Conservation (phyloP, 2,888 invertebrate genomes). For the Leptura quadrifasciata region DNA sequence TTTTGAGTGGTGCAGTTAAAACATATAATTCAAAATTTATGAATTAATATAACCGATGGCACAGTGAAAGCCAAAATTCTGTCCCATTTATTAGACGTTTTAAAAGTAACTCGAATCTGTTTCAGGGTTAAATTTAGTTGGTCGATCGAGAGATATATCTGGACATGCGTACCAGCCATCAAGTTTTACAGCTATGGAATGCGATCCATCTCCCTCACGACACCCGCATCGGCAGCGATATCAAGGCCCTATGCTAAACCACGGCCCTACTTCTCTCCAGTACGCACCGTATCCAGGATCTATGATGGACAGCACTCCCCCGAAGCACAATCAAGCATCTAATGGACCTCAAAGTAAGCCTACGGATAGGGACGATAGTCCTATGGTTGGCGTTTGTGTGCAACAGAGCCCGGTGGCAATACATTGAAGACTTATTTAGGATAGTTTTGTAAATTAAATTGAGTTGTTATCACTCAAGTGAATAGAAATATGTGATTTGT, state of each 20-base stretch:
- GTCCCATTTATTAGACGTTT: too few relatives aligned
- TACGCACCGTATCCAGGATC: constrained; percentile 71
- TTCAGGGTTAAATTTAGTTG: constrained; percentile 74
- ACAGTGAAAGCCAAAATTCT: too few relatives aligned
- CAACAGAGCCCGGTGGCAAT: constrained; percentile 96
- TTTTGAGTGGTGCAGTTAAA: too few relatives aligned
- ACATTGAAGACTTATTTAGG: constrained; percentile 76
- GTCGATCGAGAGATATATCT: constrained; percentile 71
- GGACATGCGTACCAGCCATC: constrained; percentile 65
- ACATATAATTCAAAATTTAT: too few relatives aligned
- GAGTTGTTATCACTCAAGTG: constrained; percentile 48
- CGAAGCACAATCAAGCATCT: constrained; percentile 54
- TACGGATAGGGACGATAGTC: constrained; percentile 79
- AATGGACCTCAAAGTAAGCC: constrained; percentile 62
- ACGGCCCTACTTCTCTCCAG: constrained; percentile 71
- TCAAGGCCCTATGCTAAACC: constrained; percentile 72
- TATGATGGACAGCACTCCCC: constrained; percentile 64
- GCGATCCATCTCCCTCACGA: constrained; percentile 80
- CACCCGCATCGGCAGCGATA: constrained; percentile 67
- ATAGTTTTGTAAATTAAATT: constrained; percentile 45
- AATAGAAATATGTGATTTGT: constrained; percentile 52
- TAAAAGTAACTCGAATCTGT: constrained; percentile 42
- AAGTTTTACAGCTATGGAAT: constrained; percentile 82
- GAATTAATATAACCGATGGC: too few relatives aligned
- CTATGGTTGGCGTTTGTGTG: constrained; percentile 92